Percentiles rank a stretch among this genome's conserved stretches.
Evolutionary conservation across 2,888 invertebrate species (phyloP).

Genomic region (Cryptophagus acutangulus): DNA sequence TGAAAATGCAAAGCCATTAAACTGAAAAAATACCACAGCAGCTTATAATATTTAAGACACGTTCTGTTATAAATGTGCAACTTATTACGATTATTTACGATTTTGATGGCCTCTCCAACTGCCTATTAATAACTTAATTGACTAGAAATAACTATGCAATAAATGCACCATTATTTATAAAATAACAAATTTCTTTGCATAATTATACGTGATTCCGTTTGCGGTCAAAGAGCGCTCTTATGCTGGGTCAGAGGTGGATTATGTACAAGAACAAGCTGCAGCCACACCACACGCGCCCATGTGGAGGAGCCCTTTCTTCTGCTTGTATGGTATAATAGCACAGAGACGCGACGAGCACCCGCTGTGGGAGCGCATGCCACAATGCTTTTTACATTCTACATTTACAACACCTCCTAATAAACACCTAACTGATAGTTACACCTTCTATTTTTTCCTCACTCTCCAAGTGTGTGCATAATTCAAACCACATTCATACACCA

Average conservation of each 20-base stretch:
- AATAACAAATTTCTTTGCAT: too few relatives aligned
- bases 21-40: constrained; percentile 27
- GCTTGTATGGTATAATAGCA: too few relatives aligned
- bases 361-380: constrained; percentile 27
- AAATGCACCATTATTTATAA: too few relatives aligned
- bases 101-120: constrained; percentile 9
- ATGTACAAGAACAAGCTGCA: constrained; percentile 14
- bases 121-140: constrained; percentile 16
- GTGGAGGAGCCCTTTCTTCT: constrained; percentile 10
- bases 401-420: constrained; percentile 24
- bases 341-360: constrained; percentile 19
- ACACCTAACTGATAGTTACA: constrained; percentile 9
- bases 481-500: not conserved
- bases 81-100: constrained; percentile 10
- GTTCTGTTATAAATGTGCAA: constrained; percentile 1
- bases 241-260: constrained; percentile 20
- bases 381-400: constrained; percentile 23
- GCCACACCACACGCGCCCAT: constrained; percentile 19
- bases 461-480: not conserved
- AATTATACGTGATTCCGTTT: constrained; percentile 6
- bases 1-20: constrained; percentile 21
- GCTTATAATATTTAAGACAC: constrained; percentile 15
- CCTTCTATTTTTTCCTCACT: constrained; percentile 4
- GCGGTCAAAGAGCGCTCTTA: constrained; percentile 17
- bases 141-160: not conserved